These are phyloP conservation scores for Wasmannia auropunctata DNA, from an alignment of 1,140 invertebrate species.

Conservation along the genomic window DNA sequence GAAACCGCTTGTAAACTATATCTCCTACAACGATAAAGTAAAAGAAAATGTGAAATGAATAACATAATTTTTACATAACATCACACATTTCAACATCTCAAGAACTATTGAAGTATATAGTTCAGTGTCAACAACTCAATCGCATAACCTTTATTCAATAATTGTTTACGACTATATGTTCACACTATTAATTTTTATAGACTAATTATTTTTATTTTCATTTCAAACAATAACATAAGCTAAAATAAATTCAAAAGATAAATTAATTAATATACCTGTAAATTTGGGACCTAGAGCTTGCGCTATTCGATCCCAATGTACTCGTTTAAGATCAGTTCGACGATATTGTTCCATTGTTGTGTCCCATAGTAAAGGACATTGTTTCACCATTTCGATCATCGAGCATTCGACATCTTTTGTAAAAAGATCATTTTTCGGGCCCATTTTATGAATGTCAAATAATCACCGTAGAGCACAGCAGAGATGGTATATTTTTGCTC, in stretches of 20 bases:
- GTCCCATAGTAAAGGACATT: not conserved
- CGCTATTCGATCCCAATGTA: not conserved
- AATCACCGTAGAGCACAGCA: not conserved
- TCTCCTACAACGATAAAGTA: not conserved
- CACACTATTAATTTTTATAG: not conserved
- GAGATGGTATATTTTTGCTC: not conserved
- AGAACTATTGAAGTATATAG: too few species aligned
- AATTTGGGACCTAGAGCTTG: not conserved
- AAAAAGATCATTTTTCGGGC: not conserved
- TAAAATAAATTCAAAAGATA: not conserved
- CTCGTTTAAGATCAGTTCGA: not conserved
- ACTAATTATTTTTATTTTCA: not conserved
- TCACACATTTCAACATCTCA: not conserved
- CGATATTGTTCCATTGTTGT: not conserved
- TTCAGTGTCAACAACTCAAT: not conserved
- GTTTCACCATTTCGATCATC: not conserved
- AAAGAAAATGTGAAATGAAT: not conserved
- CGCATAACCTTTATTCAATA: not conserved
- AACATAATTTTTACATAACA: not conserved
- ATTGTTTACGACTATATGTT: not conserved
- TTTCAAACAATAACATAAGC: not conserved
- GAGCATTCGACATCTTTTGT: not conserved
- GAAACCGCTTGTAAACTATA: not conserved
- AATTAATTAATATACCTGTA: constrained; percentile 8
- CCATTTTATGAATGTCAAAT: not conserved